These are phyloP conservation scores for Drosophila ohnishii DNA, from an alignment of 1,140 invertebrate genomes.

Conservation along the genomic window DNA sequence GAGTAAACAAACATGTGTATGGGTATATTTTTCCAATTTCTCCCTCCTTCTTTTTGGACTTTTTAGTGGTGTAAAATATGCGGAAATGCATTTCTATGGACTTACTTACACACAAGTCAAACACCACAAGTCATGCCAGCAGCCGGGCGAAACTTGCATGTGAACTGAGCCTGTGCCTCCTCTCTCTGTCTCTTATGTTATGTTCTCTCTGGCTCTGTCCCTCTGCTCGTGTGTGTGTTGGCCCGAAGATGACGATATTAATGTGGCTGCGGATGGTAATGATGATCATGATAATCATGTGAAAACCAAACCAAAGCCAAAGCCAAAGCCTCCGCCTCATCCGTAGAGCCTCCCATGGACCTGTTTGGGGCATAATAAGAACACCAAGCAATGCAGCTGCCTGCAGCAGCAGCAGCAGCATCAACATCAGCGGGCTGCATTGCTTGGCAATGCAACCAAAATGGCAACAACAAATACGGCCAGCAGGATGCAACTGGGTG, in stretches of 20 bases:
- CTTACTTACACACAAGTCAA: slow-evolving; percentile 75
- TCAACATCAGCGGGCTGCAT: slow-evolving; percentile 30
- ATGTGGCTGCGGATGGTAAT: slow-evolving; percentile 77
- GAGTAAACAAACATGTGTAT: slow-evolving; percentile 73
- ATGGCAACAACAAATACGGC: slow-evolving; percentile 57
- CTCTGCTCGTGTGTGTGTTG: slow-evolving; percentile 54
- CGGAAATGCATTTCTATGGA: slow-evolving; percentile 82
- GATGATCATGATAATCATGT: slow-evolving; percentile 82
- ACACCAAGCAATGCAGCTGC: slow-evolving; percentile 74
- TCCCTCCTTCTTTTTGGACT: slow-evolving; percentile 64
- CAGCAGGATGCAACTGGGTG: slow-evolving; percentile 68
- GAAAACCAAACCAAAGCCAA: slow-evolving; percentile 76
- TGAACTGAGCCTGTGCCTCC: slow-evolving; percentile 43
- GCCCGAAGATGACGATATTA: slow-evolving; percentile 79
- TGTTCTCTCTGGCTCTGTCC: slow-evolving; percentile 15
- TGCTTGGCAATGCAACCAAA: slow-evolving; percentile 64
- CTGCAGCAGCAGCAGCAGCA: slow-evolving; percentile 42
- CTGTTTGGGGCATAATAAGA: slow-evolving; percentile 79
- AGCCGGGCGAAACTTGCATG: slow-evolving; percentile 77
- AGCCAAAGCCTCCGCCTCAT: slow-evolving; percentile 42
- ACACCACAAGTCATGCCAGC: slow-evolving; percentile 77
- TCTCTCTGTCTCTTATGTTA: slow-evolving; percentile 3
- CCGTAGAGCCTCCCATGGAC: slow-evolving; percentile 55
- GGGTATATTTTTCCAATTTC: slow-evolving; percentile 34
- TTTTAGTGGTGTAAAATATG: slow-evolving; percentile 82